A percentile compares a stretch with the other conserved stretches of the same genome.
Evolutionary conservation across 92 coral and sea anemone species (phyloP).

Genomic region (Palythoa grandis): DNA sequence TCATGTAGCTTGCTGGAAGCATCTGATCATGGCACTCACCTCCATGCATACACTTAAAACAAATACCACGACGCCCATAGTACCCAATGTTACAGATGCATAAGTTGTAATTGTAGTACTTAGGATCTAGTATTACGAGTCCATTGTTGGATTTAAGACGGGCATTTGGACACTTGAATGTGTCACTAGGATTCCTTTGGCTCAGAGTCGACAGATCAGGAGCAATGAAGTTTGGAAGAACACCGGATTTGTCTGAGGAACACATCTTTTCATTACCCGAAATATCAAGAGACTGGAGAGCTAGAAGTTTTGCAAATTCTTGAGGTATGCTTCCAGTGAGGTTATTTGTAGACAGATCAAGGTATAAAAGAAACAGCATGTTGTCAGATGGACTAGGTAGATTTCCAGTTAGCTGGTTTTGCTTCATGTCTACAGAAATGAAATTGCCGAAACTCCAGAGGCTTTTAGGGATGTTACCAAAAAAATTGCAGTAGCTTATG

Average conservation of each 20-base stretch:
- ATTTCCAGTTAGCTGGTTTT: constrained; percentile 54
- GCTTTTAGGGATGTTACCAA: constrained; percentile 55
- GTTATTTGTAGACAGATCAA: constrained; percentile 63
- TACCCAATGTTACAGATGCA: constrained; percentile 78
- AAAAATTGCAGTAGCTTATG: constrained; percentile 60
- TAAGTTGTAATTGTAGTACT: constrained; percentile 62
- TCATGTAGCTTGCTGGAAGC: constrained; percentile 61
- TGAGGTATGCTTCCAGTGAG: constrained; percentile 71
- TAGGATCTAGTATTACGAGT: constrained; percentile 68
- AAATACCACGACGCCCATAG: constrained; percentile 62
- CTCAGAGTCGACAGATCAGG: constrained; percentile 56
- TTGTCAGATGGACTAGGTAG: constrained; percentile 58
- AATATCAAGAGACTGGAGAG: constrained; percentile 65
- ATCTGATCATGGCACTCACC: constrained; percentile 59
- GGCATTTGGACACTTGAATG: constrained; percentile 72
- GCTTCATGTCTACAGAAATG: constrained; percentile 57
- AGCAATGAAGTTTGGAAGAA: constrained; percentile 64
- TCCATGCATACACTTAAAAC: constrained; percentile 69
- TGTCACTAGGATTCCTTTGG: constrained; percentile 40
- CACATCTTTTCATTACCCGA: constrained; percentile 60
- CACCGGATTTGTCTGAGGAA: constrained; percentile 23
- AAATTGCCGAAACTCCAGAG: constrained; percentile 71
- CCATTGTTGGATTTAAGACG: constrained; percentile 69
- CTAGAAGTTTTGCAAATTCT: constrained; percentile 55
- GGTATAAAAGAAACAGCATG: constrained; percentile 60